Evolutionary conservation across 1,140 invertebrate species (phyloP), one percentile per base, ranked within the genome.

Genomic region (Neodiprion lecontei): DNA sequence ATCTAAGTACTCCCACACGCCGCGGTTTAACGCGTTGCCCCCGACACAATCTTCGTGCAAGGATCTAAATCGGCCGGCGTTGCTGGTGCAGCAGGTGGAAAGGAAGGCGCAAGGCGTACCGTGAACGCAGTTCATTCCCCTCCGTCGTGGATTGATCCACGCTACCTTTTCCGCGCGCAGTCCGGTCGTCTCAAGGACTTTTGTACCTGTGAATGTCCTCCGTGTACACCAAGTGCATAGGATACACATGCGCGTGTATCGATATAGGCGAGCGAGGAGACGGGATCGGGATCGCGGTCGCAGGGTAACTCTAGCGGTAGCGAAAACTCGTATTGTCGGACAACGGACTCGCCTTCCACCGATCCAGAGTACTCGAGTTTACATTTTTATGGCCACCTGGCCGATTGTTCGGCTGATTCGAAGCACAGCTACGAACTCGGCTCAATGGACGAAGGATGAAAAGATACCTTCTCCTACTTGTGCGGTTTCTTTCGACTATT

Each of bases 281-380:
- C 53, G 53, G 53, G n/a, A 17, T 17, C n/a, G 53, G 53, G 11
- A 61, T 61, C 53, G 53, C 53, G 53, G 53, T 61, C 53, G 53
- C 53, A 17, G 53, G 53, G 53, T 61, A 17, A 61, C 53, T 61
- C 53, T 61, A 61, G 53, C 53, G 53, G 53, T 61, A 61, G 53
- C 9, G 53, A 61, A 61, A 61, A 61, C 11, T 61, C 53, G 53
- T 40, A 40, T 5, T 5, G 5, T 61, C 53, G n/a, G 53, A 61
- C 53, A 61, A 5, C 53, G 53, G 53, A 61, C 53, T 61, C 28
- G 28, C 28, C 53, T 61, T 61, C 53, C 11, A 61, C 53, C 0
- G 28, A 40, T 40, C 28, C 28, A 1, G 28, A 40, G 28, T 40
- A 5, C 28, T 40, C 28, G 28, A 40, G 28, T 40, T 40, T 40